phyloP scores from a whole-genome alignment of 2,888 invertebrate genomes.

The Chaetoderma sp. region DNA sequence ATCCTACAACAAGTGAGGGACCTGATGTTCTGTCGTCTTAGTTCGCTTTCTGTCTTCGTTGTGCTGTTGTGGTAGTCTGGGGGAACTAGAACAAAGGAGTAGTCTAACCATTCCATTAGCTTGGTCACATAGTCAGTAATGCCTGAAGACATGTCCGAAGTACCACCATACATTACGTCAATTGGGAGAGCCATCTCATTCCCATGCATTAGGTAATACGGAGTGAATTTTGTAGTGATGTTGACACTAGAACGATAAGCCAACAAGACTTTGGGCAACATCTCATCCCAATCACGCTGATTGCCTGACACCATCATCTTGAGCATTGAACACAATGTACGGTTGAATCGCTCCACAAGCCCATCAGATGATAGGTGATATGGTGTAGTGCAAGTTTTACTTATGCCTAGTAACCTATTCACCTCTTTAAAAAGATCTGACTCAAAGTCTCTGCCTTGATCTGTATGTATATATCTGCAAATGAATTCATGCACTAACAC shows the following conservation, averaged over 20 bases:
- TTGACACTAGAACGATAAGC: slow-evolving; percentile 22
- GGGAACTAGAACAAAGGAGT: no score
- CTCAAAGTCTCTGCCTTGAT: slow-evolving; percentile 30
- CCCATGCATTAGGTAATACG: slow-evolving; percentile 16
- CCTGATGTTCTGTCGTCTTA: no score
- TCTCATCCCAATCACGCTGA: slow-evolving; percentile 30
- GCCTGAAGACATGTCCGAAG: background rate
- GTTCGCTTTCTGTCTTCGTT: no score
- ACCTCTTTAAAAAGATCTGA: slow-evolving; percentile 19
- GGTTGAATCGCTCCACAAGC: slow-evolving; percentile 27
- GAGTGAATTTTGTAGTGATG: slow-evolving; percentile 10
- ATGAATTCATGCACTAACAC: slow-evolving; percentile 23
- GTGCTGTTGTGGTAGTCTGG: no score
- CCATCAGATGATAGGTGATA: slow-evolving; percentile 33
- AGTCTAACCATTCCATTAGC: no score
- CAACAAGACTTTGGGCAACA: slow-evolving; percentile 5
- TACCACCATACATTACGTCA: slow-evolving; percentile 16
- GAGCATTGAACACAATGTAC: slow-evolving; percentile 25
- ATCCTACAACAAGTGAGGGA: no score
- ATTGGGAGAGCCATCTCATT: slow-evolving; percentile 14
- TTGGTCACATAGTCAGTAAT: no score
- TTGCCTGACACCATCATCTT: slow-evolving; percentile 14
- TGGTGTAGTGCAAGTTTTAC: slow-evolving; percentile 32
- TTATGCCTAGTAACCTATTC: slow-evolving; percentile 18
- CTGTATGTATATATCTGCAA: slow-evolving; percentile 28